These are phyloP conservation scores for Melanerpes formicivorus DNA, from an alignment of 2,113 vertebrate species.

Conservation along the genomic window DNA sequence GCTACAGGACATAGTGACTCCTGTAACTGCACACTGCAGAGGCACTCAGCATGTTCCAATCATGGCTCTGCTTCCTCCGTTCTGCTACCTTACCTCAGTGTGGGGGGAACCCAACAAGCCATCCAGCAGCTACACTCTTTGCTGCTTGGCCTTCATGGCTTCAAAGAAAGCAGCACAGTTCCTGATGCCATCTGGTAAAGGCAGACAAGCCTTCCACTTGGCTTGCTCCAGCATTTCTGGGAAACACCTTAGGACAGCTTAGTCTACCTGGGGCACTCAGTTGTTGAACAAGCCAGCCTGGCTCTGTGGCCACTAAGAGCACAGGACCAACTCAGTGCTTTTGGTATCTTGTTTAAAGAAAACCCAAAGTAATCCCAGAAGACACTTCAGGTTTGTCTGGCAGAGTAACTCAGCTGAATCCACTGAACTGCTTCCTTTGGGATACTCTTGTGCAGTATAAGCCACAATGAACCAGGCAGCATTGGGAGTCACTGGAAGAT, in stretches of 20 bases:
- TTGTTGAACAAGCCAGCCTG: neutral
- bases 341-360: neutral
- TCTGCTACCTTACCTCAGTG: neutral
- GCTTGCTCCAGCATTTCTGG: neutral
- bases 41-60: neutral
- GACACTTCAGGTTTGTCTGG: neutral
- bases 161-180: neutral
- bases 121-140: neutral
- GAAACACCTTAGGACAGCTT: neutral
- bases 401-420: neutral
- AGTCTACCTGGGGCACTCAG: neutral
- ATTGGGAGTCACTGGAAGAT: accelerated
- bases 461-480: accelerated
- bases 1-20: neutral
- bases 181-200: neutral
- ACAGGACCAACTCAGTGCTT: neutral
- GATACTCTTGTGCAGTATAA: neutral
- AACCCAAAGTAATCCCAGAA: neutral
- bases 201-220: neutral
- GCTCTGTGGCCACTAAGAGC: neutral
- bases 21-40: neutral
- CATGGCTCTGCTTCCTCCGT: neutral
- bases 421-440: neutral
- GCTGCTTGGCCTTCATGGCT: neutral
- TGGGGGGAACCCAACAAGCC: neutral